phyloP scores from a whole-genome alignment of 2,113 vertebrate genomes.

The Epinephelus lanceolatus region DNA sequence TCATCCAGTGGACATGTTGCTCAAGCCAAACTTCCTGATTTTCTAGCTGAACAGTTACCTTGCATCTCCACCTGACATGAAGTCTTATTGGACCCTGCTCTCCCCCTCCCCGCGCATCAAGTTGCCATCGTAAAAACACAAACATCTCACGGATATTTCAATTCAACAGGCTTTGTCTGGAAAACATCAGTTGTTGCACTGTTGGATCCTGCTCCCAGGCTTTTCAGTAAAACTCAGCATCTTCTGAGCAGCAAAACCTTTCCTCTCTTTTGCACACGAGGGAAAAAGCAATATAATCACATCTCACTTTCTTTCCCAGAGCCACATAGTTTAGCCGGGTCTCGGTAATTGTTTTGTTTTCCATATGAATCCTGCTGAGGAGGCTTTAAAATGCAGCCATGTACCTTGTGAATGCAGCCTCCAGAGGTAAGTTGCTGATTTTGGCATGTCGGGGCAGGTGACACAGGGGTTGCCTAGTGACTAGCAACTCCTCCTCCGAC shows the following conservation, averaged over 20 bases:
- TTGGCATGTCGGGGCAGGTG: slow-evolving; percentile 79
- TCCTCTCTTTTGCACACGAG: slow-evolving; percentile 9
- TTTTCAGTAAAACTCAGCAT: slow-evolving; percentile 32
- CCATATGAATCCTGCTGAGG: slow-evolving; percentile 40
- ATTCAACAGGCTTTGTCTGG: slow-evolving; percentile 19
- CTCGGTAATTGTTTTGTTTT: slow-evolving; percentile 61
- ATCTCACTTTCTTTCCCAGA: slow-evolving; percentile 30
- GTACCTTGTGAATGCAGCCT: slow-evolving; percentile 42
- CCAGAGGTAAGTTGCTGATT: slow-evolving; percentile 61
- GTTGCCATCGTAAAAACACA: neutral
- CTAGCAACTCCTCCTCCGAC: slow-evolving; percentile 51
- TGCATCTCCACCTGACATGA: slow-evolving; percentile 39
- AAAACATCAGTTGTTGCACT: slow-evolving; percentile 28
- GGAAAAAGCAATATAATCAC: slow-evolving; percentile 43
- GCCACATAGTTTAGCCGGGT: slow-evolving; percentile 32
- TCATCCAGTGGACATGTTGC: slow-evolving; percentile 65
- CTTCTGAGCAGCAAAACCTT: slow-evolving; percentile 41
- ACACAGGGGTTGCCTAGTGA: slow-evolving; percentile 78
- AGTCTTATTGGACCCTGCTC: slow-evolving; percentile 36
- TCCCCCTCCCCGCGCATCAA: neutral
- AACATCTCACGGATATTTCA: slow-evolving; percentile 14
- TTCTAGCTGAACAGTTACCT: slow-evolving; percentile 60
- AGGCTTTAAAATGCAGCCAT: slow-evolving; percentile 54
- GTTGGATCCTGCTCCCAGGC: slow-evolving; percentile 19
- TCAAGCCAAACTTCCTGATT: slow-evolving; percentile 78